Evolutionary conservation across 1,140 invertebrate species (phyloP).

Genomic region (Leptinotarsa undecemlineata): DNA sequence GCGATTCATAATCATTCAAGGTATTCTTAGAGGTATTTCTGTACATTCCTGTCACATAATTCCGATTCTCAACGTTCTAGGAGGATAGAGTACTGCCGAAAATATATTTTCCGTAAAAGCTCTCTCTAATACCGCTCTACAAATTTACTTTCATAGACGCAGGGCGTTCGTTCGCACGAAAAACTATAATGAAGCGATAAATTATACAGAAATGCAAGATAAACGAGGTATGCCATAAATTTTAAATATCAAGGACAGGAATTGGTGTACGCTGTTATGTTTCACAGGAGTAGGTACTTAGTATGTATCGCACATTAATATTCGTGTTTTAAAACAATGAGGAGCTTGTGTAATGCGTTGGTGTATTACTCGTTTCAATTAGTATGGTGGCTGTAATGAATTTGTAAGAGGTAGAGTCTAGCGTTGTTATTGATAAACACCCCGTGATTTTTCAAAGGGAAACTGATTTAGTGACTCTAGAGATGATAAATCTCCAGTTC

Average conservation of each 20-base stretch:
- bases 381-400: neutral
- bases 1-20: too few relatives aligned
- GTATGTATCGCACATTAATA: constrained; percentile 20
- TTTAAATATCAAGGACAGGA: constrained; percentile 28
- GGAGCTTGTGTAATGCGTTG: constrained; percentile 13
- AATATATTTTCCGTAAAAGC: neutral
- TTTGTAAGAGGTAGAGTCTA: neutral
- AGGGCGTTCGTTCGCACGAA: constrained; percentile 18
- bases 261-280: constrained; percentile 22
- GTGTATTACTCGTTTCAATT: constrained; percentile 20
- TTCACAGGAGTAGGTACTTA: constrained; percentile 15
- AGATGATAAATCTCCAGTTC: too few relatives aligned
- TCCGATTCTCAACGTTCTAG: neutral
- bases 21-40: neutral
- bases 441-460: too few relatives aligned
- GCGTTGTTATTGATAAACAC: too few relatives aligned
- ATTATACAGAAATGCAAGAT: constrained; percentile 27
- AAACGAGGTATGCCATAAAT: constrained; percentile 22
- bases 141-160: neutral
- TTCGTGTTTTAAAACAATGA: constrained; percentile 23
- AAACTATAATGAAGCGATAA: constrained; percentile 28
- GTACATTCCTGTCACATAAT: neutral
- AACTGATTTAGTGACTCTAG: too few relatives aligned
- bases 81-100: neutral
- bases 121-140: neutral